Evolutionary conservation across 2,797 vertebrate species (phyloP).

Genomic region (Pipistrellus pygmaeus): DNA sequence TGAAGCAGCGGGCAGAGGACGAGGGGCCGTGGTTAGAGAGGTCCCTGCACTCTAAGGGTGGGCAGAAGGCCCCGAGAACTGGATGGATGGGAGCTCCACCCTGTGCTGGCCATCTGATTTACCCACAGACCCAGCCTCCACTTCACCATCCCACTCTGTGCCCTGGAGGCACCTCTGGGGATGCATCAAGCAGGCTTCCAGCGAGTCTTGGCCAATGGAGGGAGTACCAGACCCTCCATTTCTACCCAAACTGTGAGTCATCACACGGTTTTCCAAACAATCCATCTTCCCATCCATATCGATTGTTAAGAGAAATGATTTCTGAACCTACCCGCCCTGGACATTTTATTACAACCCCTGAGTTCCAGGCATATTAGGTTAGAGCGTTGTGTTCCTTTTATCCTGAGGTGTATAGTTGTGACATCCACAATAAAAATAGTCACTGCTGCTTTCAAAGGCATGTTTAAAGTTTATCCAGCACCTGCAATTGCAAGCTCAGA

Average conservation of each 20-base stretch:
- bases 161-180: background rate
- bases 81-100: background rate
- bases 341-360: constrained; percentile 1
- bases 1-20: background rate
- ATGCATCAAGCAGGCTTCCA: background rate
- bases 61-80: background rate
- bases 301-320: background rate
- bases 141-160: background rate
- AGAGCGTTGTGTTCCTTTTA: constrained; percentile 16
- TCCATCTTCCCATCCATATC: background rate
- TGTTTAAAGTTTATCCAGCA: background rate
- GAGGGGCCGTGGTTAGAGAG: background rate
- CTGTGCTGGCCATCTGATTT: background rate
- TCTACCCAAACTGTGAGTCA: constrained; percentile 47
- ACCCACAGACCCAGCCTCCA: background rate
- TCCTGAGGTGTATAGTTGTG: background rate
- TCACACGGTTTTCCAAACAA: constrained; percentile 15
- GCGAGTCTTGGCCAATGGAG: background rate
- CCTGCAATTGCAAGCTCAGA: background rate
- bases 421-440: constrained; percentile 1
- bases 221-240: background rate
- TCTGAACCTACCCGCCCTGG: background rate
- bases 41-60: background rate
- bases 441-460: constrained; percentile 10
- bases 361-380: background rate